Conservation (phyloP, 2,888 invertebrate genomes). For the Ypsolopha scabrella region DNA sequence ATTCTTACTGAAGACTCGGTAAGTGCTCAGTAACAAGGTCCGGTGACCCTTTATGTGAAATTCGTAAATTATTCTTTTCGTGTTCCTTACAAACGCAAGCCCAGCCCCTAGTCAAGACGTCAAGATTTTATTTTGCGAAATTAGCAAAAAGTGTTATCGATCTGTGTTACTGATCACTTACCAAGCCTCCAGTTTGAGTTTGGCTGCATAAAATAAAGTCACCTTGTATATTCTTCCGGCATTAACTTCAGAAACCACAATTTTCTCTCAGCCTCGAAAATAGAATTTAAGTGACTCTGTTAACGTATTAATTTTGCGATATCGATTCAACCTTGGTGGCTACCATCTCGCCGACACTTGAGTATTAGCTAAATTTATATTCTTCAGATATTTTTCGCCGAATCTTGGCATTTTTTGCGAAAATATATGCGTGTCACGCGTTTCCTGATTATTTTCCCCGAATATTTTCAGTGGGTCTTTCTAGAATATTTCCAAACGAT, state of each 20-base stretch:
- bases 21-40: too few relatives aligned
- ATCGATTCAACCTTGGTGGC: conserved; percentile 37
- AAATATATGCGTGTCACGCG: background rate
- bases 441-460: background rate
- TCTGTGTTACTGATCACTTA: too few relatives aligned
- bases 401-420: background rate
- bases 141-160: too few relatives aligned
- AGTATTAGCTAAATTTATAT: background rate
- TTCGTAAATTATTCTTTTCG: too few relatives aligned
- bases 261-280: conserved; percentile 14
- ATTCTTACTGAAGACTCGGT: too few relatives aligned
- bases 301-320: conserved; percentile 22
- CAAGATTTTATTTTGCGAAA: too few relatives aligned
- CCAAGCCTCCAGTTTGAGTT: too few relatives aligned
- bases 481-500: background rate
- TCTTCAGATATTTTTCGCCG: background rate
- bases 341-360: background rate
- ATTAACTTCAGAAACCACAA: background rate
- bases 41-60: too few relatives aligned
- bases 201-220: too few relatives aligned
- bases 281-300: conserved; percentile 21
- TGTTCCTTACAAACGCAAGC: too few relatives aligned
- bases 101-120: too few relatives aligned
- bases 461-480: background rate
- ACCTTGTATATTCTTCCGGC: too few relatives aligned